Conservation (phyloP, 2,113 vertebrate species). For the Maccullochella peelii region DNA sequence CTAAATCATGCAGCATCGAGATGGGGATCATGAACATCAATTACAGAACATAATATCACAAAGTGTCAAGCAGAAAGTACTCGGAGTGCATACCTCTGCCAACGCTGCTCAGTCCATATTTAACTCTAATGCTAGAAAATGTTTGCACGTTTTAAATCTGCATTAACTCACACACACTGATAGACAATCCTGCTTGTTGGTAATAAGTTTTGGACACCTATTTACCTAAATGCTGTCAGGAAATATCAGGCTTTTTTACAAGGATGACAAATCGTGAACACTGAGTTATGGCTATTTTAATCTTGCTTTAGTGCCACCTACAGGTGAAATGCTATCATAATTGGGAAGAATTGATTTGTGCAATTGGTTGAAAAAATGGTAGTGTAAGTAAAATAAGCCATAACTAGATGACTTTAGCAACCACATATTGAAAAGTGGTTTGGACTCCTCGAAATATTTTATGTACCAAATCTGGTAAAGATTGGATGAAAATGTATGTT, state of each 20-base stretch:
- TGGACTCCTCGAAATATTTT: background rate
- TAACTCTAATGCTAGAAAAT: background rate
- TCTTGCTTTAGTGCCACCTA: background rate
- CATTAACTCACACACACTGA: background rate
- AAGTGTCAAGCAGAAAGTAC: background rate
- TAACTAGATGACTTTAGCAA: background rate
- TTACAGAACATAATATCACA: background rate
- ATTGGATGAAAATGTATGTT: background rate
- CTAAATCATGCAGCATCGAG: background rate
- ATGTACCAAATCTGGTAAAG: background rate
- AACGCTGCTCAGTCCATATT: background rate
- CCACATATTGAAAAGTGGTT: background rate
- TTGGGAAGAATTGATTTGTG: too few relatives aligned
- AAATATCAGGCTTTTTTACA: background rate
- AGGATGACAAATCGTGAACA: background rate
- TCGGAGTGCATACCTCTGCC: background rate
- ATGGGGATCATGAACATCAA: background rate
- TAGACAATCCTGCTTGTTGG: background rate
- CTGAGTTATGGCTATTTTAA: background rate
- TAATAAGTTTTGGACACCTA: too few relatives aligned
- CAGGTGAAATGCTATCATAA: background rate
- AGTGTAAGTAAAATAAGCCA: background rate
- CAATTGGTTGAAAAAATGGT: background rate
- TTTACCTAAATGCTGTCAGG: background rate
- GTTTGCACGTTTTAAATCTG: background rate